phyloP scores from a whole-genome alignment of 2,113 vertebrate species.

The Pelecanus crispus region DNA sequence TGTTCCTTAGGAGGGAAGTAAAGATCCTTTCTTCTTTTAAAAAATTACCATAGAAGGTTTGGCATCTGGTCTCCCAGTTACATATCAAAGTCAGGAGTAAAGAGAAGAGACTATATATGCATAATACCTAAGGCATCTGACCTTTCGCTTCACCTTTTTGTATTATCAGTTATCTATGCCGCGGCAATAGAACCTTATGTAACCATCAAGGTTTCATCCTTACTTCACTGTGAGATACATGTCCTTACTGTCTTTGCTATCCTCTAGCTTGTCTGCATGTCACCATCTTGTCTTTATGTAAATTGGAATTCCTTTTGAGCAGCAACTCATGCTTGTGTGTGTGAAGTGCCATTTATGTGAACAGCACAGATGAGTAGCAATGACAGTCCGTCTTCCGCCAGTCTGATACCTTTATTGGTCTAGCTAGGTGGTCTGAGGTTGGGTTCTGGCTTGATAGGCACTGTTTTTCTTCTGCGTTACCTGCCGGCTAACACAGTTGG shows the following conservation, averaged over 20 bases:
- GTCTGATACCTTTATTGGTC: background rate
- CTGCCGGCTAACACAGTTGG: background rate
- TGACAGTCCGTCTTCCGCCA: background rate
- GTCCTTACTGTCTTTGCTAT: background rate
- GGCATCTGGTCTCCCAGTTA: background rate
- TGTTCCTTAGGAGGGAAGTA: background rate
- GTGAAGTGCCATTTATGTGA: constrained; percentile 18
- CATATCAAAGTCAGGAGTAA: background rate
- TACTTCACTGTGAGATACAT: background rate
- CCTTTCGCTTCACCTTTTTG: constrained; percentile 18
- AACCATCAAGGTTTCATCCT: constrained; percentile 33
- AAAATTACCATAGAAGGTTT: background rate
- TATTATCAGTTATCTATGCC: background rate
- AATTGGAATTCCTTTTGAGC: constrained; percentile 37
- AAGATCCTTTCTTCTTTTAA: background rate
- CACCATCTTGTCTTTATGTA: constrained; percentile 42
- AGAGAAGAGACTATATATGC: background rate
- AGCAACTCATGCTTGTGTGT: background rate
- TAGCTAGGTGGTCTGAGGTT: background rate
- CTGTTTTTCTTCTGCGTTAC: background rate
- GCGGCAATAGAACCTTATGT: constrained; percentile 28
- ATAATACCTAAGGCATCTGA: background rate
- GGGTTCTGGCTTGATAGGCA: background rate
- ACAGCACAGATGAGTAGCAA: background rate
- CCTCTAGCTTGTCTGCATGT: background rate